Evolutionary conservation across 2,113 vertebrate species (phyloP), one percentile per base, ranked within the genome.

Genomic region (Pelusios castaneus): DNA sequence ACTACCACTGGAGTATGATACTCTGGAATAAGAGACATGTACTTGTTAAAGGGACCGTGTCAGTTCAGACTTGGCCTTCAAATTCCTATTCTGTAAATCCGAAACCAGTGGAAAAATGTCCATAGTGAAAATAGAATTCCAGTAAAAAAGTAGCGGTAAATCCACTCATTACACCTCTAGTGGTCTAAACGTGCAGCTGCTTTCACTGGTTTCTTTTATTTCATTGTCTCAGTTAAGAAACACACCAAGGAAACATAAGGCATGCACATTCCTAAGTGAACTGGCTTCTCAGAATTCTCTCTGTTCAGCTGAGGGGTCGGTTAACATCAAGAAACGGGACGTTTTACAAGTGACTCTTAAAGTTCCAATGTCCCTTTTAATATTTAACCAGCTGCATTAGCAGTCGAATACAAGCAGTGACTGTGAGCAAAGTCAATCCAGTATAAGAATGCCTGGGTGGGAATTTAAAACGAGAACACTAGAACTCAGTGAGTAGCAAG

Each of bases 401-500:
- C 55, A 70, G 8, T 47, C 83, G 70, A 54, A 43, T 75, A 9
- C 47, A 88, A 78, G 24, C 73, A 43, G 25, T 45, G 73, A 45
- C 73, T 21, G n/a, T 27, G 22, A 43, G 41, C 73, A 7, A 25
- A 41, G 43, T 76, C 52, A 80, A 1, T 31, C 4, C 31, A 13
- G 31, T 6, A 21, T 54, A 91, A 84, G 34, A n/a, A 73, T n/a
- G 43, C 47, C 81, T 88, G 94, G 29, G 82, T 41, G 88, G 52
- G 63, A 43, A 6, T 0, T 4, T 43, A 27, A 10, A 24, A 11
- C 1, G 2, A 45, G 43, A 86, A 9, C 1, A 2, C 16, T 43
- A 17, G 25, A 55, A 24, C 34, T 24, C 54, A 19, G 25, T 5
- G 80, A 81, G 54, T 31, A 47, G 43, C 54, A 21, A 34, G n/a